A percentile compares a stretch with the other conserved stretches of the same genome.
Evolutionary conservation across 2,113 vertebrate species (phyloP).

Genomic region (Python bivittatus): DNA sequence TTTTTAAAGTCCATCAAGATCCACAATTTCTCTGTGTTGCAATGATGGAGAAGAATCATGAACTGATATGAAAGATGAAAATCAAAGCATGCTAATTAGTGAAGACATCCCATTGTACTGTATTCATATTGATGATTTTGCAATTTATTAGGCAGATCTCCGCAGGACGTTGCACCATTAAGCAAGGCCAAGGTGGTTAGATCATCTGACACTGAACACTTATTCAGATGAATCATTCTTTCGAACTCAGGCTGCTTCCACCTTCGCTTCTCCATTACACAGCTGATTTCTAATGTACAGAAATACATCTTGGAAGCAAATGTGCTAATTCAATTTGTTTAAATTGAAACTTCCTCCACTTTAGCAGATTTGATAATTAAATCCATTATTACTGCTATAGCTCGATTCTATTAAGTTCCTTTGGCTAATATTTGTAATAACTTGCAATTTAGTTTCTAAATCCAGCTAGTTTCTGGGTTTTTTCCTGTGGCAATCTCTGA

Average conservation of each 20-base stretch:
- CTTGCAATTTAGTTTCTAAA: conserved; percentile 15
- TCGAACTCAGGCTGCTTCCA: background rate
- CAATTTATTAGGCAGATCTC: background rate
- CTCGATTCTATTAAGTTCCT: background rate
- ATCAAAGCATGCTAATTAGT: too few relatives aligned
- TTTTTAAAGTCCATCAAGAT: too few relatives aligned
- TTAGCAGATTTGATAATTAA: background rate
- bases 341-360: background rate
- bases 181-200: too few relatives aligned
- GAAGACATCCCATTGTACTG: background rate
- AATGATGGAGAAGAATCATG: too few relatives aligned
- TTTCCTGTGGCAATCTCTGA: background rate
- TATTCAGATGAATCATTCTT: background rate
- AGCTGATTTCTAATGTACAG: background rate
- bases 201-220: background rate
- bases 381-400: background rate
- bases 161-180: background rate
- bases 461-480: background rate
- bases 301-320: background rate
- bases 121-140: background rate
- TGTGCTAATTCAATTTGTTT: background rate
- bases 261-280: background rate
- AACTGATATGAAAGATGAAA: background rate
- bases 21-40: too few relatives aligned
- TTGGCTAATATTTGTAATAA: conserved; percentile 13